Evolutionary conservation across 2,797 vertebrate genomes (phyloP).

Genomic region (Champsocephalus gunnari): DNA sequence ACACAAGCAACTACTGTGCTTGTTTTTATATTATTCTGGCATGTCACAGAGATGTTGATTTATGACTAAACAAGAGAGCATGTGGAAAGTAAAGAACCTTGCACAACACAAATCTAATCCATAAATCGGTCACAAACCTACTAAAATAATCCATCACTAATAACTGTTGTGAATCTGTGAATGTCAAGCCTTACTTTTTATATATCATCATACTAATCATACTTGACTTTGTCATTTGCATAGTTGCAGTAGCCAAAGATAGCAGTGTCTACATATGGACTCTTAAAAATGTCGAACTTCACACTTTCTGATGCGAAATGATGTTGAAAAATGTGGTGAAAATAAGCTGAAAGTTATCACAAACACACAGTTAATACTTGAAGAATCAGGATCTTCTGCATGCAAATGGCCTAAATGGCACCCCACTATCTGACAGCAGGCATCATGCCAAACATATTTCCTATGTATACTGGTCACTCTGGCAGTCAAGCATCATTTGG

Average conservation of each 20-base stretch:
- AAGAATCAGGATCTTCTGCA: neutral
- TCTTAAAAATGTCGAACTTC: conserved; percentile 6
- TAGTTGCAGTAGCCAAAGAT: conserved; percentile 15
- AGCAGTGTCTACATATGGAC: conserved; percentile 23
- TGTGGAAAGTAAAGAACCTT: too few species aligned
- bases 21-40: too few species aligned
- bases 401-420: neutral
- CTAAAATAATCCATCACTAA: too few species aligned
- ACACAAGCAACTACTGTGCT: too few species aligned
- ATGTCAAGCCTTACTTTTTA: conserved; percentile 14
- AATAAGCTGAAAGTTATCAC: neutral
- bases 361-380: conserved; percentile 7
- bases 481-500: neutral
- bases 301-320: conserved; percentile 5
- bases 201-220: conserved; percentile 19
- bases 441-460: neutral
- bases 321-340: neutral
- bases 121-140: too few species aligned
- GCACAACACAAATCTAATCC: too few species aligned
- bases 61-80: too few species aligned
- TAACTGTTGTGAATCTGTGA: neutral
- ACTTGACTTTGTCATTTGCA: conserved; percentile 29
- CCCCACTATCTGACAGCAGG: neutral
- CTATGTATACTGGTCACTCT: neutral
- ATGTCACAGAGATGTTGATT: too few species aligned